A percentile compares a stretch with the other conserved stretches of the same genome.
These are phyloP conservation scores for Lemur catta DNA, from an alignment of 2,797 vertebrate genomes.

Conservation along the genomic window DNA sequence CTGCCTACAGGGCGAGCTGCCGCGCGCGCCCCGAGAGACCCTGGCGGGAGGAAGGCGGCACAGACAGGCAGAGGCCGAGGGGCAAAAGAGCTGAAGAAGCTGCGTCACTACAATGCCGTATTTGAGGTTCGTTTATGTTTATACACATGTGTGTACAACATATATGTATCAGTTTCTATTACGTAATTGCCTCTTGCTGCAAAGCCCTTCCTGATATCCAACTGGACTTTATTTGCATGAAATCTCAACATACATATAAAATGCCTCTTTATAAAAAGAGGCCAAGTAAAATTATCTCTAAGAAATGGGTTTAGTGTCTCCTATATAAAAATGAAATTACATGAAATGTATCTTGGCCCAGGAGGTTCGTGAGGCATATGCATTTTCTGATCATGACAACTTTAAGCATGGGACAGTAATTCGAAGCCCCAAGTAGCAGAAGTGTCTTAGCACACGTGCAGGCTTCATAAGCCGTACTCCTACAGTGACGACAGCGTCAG, in stretches of 20 bases:
- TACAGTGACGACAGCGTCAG: background rate
- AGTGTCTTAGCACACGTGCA: background rate
- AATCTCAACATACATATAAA: background rate
- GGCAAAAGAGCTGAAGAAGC: no score
- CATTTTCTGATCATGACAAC: background rate
- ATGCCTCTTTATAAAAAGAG: background rate
- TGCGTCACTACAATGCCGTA: rapidly evolving
- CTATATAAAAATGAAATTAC: background rate
- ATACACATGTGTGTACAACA: no score
- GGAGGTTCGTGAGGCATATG: background rate
- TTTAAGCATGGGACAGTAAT: background rate
- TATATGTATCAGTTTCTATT: background rate
- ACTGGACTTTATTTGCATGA: no score
- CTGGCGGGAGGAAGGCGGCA: no score
- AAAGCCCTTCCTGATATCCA: background rate
- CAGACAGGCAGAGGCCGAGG: background rate
- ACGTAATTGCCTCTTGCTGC: background rate
- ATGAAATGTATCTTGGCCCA: background rate
- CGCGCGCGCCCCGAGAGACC: no score
- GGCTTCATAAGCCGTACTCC: background rate
- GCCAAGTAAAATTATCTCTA: no score
- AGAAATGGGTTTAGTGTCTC: background rate
- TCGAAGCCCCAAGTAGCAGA: background rate
- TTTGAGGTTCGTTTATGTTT: no score
- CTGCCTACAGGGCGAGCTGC: no score